Evolutionary conservation across 2,113 vertebrate species (phyloP), one percentile per base, ranked within the genome.

Genomic region (Puma concolor): DNA sequence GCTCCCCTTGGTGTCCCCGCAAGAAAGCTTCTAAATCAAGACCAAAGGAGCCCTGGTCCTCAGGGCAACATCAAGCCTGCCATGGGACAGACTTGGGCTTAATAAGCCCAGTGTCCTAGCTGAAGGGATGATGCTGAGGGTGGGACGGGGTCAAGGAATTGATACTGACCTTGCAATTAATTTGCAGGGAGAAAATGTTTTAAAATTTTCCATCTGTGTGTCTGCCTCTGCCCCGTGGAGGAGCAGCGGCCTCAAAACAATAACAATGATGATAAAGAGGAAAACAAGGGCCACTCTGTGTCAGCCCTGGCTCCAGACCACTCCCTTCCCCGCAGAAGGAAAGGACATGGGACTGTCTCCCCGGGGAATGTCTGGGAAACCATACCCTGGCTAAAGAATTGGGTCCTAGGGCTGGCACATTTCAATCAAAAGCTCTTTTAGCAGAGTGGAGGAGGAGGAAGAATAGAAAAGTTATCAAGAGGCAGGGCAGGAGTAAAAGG

Each of bases 91-190:
- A 44, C 44, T 44, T 44, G 44, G 63, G 38, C 7, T 88, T 23
- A 60, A 7, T 92, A 54, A 94, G 10, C 29, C 5, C 67, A 23
- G 21, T 80, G 0, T 64, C 36, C 57, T n/a, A 1, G 74, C 33
- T 69, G 23, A 85, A 48, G 9, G 16, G n/a, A 48, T 33, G n/a
- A 38, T 33, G 31, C 9, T 88, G 21, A n/a, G 48, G 48, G 13
- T 38, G 3, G 27, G 82, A 88, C 1, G 31, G 10, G 48, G 27
- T 94, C 66, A 94, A 88, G 17, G 76, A 96, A 94, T 94, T 91
- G 71, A 92, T 94, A 69, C 90, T 92, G 91, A 17, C 41, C 54
- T 57, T 98, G 74, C 96, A 93, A 98, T 98, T 98, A 97, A 97
- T 98, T 94, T 8, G 0, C 57, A 98, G 89, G 84, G 69, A 44